Conservation (phyloP, 2,113 vertebrate species). For the Xenopus tropicalis region DNA sequence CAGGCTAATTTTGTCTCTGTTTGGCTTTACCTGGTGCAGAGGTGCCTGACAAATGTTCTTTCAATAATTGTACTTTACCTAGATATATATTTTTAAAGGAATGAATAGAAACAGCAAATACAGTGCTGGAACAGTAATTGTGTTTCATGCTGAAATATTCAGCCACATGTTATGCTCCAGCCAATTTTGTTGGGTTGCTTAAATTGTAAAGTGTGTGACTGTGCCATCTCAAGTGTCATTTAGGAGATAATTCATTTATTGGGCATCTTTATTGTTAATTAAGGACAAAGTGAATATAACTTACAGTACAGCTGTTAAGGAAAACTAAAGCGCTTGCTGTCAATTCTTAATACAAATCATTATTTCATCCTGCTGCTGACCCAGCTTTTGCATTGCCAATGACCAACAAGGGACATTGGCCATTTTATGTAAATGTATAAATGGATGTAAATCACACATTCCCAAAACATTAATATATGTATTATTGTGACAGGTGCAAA, state of each 20-base stretch:
- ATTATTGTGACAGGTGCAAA: too few species aligned
- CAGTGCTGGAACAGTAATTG: too few species aligned
- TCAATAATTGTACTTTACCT: too few species aligned
- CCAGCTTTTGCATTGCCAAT: slow-evolving; percentile 10
- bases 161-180: too few species aligned
- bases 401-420: not conserved
- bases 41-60: too few species aligned
- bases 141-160: too few species aligned
- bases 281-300: not conserved
- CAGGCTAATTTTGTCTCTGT: too few species aligned
- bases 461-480: too few species aligned
- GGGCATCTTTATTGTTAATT: slow-evolving; percentile 10
- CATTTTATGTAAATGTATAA: slow-evolving; percentile 13
- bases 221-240: not conserved
- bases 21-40: too few species aligned
- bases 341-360: slow-evolving; percentile 12
- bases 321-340: slow-evolving; percentile 14
- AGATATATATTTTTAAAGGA: too few species aligned
- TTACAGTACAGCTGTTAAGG: slow-evolving; percentile 5
- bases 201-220: not conserved
- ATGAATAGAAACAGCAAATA: too few species aligned
- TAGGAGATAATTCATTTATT: slow-evolving; percentile 3
- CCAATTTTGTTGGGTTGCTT: not conserved
- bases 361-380: slow-evolving; percentile 14
- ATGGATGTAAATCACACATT: too few species aligned